Base-by-base conservation (phyloP, 2,888 invertebrate genomes). In the Priocnemis perturbator region DNA sequence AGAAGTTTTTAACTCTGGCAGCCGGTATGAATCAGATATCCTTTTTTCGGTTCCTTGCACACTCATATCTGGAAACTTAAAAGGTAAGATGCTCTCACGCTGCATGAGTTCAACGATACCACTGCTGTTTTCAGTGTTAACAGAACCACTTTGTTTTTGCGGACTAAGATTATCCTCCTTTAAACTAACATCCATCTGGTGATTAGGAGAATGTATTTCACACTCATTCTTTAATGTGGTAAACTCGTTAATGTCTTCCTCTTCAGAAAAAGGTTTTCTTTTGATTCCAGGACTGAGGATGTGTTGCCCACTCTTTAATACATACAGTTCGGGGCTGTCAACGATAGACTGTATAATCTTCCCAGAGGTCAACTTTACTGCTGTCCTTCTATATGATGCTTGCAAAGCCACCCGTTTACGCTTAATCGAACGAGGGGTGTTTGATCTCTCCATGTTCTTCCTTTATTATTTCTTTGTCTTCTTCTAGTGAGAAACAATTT, bases 21-120 rank as follows among this genome's bases (percentile, higher is more conserved):
- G 89, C 81, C 94, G 92, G 60, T 92, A 92, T 84, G 94, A 95
- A 53, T 92, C 91, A 59, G 91, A 91, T 71, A 96, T 89, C 86
- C 91, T 94, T 65, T 91, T 92, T 83, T 93, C 93, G 14, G 96
- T 93, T 77, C 95, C 94, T 26, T 93, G 93, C 60, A 95, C 90
- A 74, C 92, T 93, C 53, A 94, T 89, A 71, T 95, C 93, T 81
- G 93, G 91, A 1, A 86, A 85, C 82, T 91, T 91, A 11, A 50
- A 17, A 4, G 4, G 1, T 4, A 50, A 19, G 3, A 2, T 19
- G 19, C 50, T 19, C 37, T 1, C 37, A 37, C 37, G 11, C 14
- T 37, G 37, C 1, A 9, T 1, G 7, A 9, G 4, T 37, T 37
- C 1, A 9, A 11, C 14, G 1, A 9, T 11, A 37, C 11, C 2